phyloP scores from a whole-genome alignment of 2,113 vertebrate species.

The Calyptomena viridis region DNA sequence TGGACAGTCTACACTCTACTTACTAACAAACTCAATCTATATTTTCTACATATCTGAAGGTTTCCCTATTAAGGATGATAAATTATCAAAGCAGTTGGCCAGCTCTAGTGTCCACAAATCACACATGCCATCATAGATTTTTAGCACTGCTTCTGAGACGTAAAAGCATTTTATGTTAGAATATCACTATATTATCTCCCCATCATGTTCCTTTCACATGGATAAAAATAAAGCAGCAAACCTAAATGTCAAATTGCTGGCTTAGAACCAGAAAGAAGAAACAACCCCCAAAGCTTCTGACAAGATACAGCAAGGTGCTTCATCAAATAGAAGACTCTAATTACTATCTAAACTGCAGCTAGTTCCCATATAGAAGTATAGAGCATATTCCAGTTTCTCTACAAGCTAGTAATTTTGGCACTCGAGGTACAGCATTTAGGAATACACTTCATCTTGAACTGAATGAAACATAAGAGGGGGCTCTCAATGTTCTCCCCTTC shows the following conservation, averaged over 20 bases:
- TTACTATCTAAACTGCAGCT: neutral
- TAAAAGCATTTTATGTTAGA: neutral
- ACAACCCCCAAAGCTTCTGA: fast-evolving
- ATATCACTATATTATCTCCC: neutral
- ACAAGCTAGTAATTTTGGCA: neutral
- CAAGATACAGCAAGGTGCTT: neutral
- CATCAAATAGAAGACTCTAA: neutral
- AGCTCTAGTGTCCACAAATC: neutral
- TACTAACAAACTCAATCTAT: neutral
- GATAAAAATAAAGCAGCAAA: neutral
- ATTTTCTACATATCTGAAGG: neutral
- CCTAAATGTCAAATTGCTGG: neutral
- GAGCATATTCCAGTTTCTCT: neutral
- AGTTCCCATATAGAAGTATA: neutral
- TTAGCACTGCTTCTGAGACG: neutral
- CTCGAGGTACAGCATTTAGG: neutral
- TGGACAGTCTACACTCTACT: neutral
- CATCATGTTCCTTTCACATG: fast-evolving
- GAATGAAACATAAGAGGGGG: neutral
- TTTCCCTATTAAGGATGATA: neutral
- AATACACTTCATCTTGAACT: neutral
- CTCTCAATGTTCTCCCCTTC: neutral
- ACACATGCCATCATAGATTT: neutral
- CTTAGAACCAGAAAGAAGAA: neutral
- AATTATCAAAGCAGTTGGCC: neutral